Conservation (phyloP, 2,113 vertebrate species). For the Cephalopholis sonnerati region DNA sequence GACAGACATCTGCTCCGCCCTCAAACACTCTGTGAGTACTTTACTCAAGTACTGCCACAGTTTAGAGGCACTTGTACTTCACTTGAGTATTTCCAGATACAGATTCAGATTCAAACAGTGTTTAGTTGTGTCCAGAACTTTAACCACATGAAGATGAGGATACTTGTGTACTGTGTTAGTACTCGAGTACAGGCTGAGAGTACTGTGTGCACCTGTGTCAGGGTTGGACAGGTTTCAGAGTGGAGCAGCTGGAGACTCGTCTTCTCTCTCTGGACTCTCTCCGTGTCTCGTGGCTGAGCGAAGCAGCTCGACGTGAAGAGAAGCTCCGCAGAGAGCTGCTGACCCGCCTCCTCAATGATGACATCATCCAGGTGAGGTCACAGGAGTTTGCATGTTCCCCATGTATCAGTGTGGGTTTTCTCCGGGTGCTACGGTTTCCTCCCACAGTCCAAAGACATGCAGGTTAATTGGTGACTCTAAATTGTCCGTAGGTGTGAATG, state of each 20-base stretch:
- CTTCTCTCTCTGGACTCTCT: conserved; percentile 45
- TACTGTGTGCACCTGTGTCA: neutral
- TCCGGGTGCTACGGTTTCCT: too few species aligned
- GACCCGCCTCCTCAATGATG: conserved; percentile 14
- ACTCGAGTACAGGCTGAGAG: neutral
- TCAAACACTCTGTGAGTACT: conserved; percentile 72
- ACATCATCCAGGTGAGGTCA: conserved; percentile 63
- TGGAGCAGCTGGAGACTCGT: conserved; percentile 56
- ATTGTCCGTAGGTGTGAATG: too few species aligned
- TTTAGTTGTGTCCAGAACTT: too few species aligned
- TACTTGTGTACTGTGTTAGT: neutral
- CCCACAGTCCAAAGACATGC: too few species aligned
- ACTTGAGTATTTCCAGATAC: neutral
- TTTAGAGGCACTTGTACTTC: too few species aligned
- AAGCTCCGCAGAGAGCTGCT: conserved; percentile 21
- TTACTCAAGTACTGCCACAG: neutral
- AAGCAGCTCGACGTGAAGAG: conserved; percentile 34
- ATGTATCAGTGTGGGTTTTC: too few species aligned
- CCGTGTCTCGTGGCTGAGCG: conserved; percentile 18
- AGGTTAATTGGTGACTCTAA: too few species aligned
- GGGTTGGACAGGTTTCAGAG: conserved; percentile 28
- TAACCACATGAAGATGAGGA: neutral
- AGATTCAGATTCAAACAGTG: too few species aligned
- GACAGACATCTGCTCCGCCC: conserved; percentile 82
- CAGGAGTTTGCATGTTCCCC: neutral